These are phyloP conservation scores for Aselliscus stoliczkanus DNA, from an alignment of 2,797 vertebrate species.

Conservation along the genomic window DNA sequence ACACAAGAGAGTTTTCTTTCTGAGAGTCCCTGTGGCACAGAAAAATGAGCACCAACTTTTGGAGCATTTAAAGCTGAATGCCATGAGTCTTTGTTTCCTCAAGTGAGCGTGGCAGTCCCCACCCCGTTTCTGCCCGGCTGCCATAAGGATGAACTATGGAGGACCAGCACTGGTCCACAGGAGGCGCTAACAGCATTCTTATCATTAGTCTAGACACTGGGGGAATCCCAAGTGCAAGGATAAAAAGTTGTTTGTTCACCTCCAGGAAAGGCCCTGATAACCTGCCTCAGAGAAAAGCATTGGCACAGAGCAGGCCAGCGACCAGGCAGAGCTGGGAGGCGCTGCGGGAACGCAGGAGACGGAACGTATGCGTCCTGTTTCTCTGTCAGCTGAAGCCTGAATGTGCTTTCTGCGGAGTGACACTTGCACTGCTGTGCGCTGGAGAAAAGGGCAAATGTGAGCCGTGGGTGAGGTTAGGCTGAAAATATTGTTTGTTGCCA, in stretches of 20 bases:
- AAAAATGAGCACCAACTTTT: not conserved
- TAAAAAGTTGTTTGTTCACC: not conserved
- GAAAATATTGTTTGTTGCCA: conserved; percentile 36
- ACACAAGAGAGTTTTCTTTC: not conserved
- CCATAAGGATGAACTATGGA: not conserved
- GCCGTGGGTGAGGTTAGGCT: not conserved
- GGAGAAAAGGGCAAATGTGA: conserved; percentile 46
- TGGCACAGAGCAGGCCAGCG: not conserved
- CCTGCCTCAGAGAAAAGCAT: not conserved
- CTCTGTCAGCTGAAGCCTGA: not conserved
- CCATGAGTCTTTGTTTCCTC: not conserved
- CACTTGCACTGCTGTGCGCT: not conserved
- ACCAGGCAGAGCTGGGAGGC: not conserved
- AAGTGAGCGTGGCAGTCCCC: not conserved
- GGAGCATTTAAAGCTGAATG: not conserved
- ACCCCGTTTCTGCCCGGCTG: not conserved
- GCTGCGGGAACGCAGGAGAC: not conserved
- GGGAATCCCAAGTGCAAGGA: not conserved
- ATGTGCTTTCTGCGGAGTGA: not conserved
- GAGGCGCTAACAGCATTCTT: not conserved
- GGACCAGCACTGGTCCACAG: not conserved
- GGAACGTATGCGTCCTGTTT: not conserved
- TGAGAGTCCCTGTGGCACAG: not conserved
- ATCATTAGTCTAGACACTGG: not conserved
- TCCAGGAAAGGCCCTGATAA: not conserved